phyloP scores from a whole-genome alignment of 2,888 invertebrate genomes.

The Dicycla oo region DNA sequence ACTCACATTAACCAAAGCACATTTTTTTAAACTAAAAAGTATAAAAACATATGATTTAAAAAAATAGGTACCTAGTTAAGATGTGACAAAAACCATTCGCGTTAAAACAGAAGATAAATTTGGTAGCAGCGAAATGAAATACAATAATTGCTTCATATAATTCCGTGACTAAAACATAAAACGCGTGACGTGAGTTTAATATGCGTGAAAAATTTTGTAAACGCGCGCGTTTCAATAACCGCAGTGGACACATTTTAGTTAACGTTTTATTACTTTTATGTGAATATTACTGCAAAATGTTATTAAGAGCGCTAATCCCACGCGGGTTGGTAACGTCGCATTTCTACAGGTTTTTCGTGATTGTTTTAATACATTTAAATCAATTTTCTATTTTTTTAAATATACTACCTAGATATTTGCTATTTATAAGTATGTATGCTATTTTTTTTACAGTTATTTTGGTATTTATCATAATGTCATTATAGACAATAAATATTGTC shows the following conservation, averaged over 20 bases:
- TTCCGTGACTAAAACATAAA: constrained; percentile 54
- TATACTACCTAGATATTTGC: too few species aligned
- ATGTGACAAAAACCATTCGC: not conserved
- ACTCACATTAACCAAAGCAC: accelerated
- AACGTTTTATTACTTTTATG: constrained; percentile 30
- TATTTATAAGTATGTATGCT: too few species aligned
- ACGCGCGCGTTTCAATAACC: constrained; percentile 49
- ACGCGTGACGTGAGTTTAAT: constrained; percentile 59
- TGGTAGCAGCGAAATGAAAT: constrained; percentile 43
- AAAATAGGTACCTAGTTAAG: too few species aligned
- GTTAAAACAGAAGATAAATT: constrained; percentile 38
- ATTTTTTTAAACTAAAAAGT: not conserved
- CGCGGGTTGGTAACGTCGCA: too few species aligned
- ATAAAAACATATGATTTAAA: too few species aligned
- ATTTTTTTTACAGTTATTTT: too few species aligned
- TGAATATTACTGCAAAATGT: constrained; percentile 26
- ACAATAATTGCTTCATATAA: constrained; percentile 52
- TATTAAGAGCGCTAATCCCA: too few species aligned
- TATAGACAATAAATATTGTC: too few species aligned
- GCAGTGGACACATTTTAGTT: constrained; percentile 32
- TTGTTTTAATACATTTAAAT: too few species aligned
- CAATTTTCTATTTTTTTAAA: too few species aligned
- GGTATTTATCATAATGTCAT: too few species aligned
- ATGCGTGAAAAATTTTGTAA: constrained; percentile 58
- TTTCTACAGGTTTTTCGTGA: too few species aligned